Percentiles rank a stretch among this genome's conserved stretches.
Conservation (phyloP, 2,113 vertebrate species). For the Seriola dumerili region DNA sequence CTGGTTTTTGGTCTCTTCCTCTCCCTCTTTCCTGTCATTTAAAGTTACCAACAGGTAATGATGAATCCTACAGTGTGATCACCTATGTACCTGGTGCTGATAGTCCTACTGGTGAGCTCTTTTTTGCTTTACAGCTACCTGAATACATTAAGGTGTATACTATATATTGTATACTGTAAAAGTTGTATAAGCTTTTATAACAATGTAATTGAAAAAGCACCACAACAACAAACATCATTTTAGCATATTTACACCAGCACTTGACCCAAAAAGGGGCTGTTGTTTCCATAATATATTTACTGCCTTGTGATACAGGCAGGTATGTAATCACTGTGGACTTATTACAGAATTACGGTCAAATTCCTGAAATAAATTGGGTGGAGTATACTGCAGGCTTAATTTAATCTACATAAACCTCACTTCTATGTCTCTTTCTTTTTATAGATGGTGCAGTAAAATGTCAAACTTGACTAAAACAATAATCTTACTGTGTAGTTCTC, state of each 20-base stretch:
- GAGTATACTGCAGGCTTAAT: too few species aligned
- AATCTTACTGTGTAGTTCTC: neutral
- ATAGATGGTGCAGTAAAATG: neutral
- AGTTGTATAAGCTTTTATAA: neutral
- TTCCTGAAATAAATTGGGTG: too few species aligned
- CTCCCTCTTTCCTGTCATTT: neutral
- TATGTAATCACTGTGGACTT: too few species aligned
- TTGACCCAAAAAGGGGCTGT: too few species aligned
- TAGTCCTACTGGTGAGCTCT: conserved; percentile 6
- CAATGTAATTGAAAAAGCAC: neutral
- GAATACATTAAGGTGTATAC: neutral
- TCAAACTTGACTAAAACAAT: neutral
- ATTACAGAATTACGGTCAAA: too few species aligned
- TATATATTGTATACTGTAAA: too few species aligned
- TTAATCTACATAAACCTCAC: too few species aligned
- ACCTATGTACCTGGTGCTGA: neutral
- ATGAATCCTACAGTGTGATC: neutral
- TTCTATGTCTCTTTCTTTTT: neutral
- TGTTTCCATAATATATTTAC: too few species aligned
- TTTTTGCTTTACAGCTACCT: neutral
- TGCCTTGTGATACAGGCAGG: too few species aligned
- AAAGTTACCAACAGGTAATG: conserved; percentile 20
- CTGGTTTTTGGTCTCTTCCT: too few species aligned
- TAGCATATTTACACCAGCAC: neutral
- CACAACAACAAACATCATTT: neutral